Base-by-base conservation (phyloP, 2,797 vertebrate species). In the Rhabdophis nuchalis region DNA sequence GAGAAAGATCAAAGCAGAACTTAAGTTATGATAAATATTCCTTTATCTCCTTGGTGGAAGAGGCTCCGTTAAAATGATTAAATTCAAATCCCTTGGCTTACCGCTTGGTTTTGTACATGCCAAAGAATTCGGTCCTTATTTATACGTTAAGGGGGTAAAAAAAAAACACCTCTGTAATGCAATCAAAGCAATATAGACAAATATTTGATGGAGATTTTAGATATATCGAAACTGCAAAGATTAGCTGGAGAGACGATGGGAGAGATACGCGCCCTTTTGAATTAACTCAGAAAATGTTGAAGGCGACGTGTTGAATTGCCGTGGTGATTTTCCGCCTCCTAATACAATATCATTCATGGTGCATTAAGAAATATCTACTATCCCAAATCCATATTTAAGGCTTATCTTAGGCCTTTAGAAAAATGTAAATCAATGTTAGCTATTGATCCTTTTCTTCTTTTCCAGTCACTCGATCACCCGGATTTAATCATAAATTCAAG, bases 361-460 rank as follows among this genome's bases (percentile, higher is more conserved):
- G 23, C 36, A 77, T 77, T 77, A 77, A 77, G 18, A 77, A 41
- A 23, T 77, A 41, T 77, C 5, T 46, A 20, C 0, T 88, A 53
- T 64, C 57, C 72, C 8, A 2, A 88, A 95, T 77, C 72, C 72
- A 77, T 77, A 77, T 77, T 77, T 77, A 77, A 41, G 36, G 72
- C 72, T 77, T 77, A 77, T 77, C 87, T 92, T 93, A 88, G 77
- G 89, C 90, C 91, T 95, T 85, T 94, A 90, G 10, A 89, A 92
- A 91, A 92, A 89, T 91, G 90, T 95, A 92, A 95, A 95, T 77
- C 72, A 41, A 77, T 77, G 36, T 41, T 77, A 41, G 36, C 72
- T 77, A 77, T 77, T 77, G 68, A 77, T 77, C 32, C 32, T 77
- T 77, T 32, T 77, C 68, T 72, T 36, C 68, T 36, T 72, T 72